These are phyloP conservation scores for Oreochromis aureus DNA, from an alignment of 2,113 vertebrate species.

Conservation along the genomic window DNA sequence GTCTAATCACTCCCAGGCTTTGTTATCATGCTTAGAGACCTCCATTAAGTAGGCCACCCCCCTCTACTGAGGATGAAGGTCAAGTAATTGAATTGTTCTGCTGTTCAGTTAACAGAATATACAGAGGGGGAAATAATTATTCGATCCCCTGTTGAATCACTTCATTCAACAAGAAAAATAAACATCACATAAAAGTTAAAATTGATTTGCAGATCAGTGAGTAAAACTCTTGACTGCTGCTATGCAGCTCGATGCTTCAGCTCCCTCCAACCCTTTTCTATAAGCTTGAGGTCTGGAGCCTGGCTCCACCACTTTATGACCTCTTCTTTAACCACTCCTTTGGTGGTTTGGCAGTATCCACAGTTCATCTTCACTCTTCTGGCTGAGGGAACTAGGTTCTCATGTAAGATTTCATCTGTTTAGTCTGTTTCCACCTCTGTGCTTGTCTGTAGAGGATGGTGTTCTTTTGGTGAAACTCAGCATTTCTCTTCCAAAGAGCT, in stretches of 20 bases:
- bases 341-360: background rate
- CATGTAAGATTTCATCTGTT: no score
- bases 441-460: background rate
- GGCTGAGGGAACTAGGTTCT: no score
- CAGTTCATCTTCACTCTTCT: background rate
- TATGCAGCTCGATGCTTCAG: background rate
- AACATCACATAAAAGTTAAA: background rate
- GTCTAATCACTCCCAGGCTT: slow-evolving; percentile 7
- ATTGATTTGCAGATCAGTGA: background rate
- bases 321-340: background rate
- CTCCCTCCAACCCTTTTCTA: background rate
- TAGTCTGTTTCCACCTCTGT: background rate
- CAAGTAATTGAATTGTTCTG: background rate
- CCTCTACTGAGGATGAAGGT: slow-evolving; percentile 42
- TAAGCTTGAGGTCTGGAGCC: background rate
- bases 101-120: background rate
- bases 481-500: background rate
- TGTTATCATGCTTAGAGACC: background rate
- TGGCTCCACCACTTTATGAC: background rate
- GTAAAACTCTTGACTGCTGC: background rate
- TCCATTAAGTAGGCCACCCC: slow-evolving; percentile 23
- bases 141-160: background rate
- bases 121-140: background rate
- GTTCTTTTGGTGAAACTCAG: background rate
- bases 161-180: background rate